These are phyloP conservation scores for Boulengeromyrus knoepffleri DNA, from an alignment of 2,113 vertebrate genomes.

Conservation along the genomic window DNA sequence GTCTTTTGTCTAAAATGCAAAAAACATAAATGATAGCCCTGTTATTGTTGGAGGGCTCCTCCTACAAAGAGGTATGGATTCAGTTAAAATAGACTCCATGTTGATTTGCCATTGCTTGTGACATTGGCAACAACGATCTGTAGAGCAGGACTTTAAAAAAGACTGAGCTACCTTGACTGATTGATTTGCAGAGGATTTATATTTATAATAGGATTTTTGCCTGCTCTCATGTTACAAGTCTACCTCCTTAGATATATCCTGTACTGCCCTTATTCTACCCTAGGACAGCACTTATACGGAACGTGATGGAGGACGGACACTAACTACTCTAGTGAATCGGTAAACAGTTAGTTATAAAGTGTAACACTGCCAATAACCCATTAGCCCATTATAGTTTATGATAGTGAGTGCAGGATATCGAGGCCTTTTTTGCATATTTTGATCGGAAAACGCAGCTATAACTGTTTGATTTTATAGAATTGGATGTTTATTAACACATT, in stretches of 20 bases:
- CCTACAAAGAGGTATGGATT: neutral
- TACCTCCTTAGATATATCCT: neutral
- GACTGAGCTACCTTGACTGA: neutral
- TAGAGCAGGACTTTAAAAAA: neutral
- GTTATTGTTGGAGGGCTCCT: neutral
- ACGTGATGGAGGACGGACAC: neutral
- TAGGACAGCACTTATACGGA: neutral
- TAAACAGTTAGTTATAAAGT: neutral
- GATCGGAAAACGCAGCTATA: neutral
- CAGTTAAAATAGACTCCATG: neutral
- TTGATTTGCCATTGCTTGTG: neutral
- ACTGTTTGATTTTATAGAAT: neutral
- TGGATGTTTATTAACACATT: neutral
- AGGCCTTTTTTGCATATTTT: neutral
- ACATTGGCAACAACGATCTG: neutral
- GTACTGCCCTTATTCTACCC: neutral
- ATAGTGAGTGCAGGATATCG: neutral
- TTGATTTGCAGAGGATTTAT: neutral
- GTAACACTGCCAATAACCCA: neutral
- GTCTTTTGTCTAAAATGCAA: neutral
- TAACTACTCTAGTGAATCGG: neutral
- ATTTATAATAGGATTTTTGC: neutral
- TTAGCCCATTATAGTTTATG: neutral
- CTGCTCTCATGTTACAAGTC: neutral
- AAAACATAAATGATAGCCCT: neutral